Conservation (phyloP, 2,797 vertebrate genomes). For the Oryzias dopingdopingensis region DNA sequence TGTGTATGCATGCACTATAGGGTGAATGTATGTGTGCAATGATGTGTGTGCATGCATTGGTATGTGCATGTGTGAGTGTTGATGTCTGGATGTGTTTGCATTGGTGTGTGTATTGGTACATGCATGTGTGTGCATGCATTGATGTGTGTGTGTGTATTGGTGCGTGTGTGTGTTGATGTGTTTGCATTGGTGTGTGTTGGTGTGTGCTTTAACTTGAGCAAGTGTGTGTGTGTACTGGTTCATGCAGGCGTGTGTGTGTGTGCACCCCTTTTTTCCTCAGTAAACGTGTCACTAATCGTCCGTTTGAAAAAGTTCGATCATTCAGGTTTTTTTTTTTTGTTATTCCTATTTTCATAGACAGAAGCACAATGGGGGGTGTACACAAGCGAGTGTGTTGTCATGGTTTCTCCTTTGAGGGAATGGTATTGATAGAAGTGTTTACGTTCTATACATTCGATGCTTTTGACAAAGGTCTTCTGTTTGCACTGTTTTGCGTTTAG, state of each 20-base stretch:
- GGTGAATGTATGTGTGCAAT: too few species aligned
- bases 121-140: too few species aligned
- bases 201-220: conserved; percentile 4
- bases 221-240: neutral
- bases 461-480: conserved; percentile 45
- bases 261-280: conserved; percentile 21
- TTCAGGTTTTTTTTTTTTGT: conserved; percentile 14
- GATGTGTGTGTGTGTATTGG: too few species aligned
- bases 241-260: neutral
- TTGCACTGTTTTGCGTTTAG: conserved; percentile 27
- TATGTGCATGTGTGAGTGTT: conserved; percentile 1
- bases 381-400: conserved; percentile 29
- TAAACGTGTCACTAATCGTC: conserved; percentile 19
- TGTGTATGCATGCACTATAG: too few species aligned
- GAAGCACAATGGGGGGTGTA: conserved; percentile 60
- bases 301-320: conserved; percentile 12
- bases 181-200: conserved; percentile 11
- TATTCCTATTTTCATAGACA: conserved; percentile 31
- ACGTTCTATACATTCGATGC: conserved; percentile 49
- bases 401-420: conserved; percentile 42
- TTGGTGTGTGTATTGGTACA: too few species aligned
- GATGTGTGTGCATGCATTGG: conserved; percentile 20
- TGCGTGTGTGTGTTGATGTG: too few species aligned
- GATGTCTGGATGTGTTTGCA: too few species aligned
- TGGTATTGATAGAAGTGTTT: conserved; percentile 62